These are phyloP conservation scores for Portunus trituberculatus DNA, from an alignment of 1,140 invertebrate genomes.

Conservation along the genomic window DNA sequence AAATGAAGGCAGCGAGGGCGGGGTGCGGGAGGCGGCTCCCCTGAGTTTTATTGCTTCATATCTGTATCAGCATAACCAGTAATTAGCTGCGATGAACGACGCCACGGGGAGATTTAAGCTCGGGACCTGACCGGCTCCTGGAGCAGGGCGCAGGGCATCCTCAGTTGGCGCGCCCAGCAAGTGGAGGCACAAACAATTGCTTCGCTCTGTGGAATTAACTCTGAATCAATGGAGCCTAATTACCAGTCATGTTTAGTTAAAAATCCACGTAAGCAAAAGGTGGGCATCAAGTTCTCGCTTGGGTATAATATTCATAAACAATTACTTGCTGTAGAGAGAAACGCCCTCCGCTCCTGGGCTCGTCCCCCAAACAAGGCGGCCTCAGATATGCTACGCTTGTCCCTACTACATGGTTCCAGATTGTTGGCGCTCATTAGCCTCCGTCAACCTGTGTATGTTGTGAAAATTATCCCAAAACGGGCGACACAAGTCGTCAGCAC, in stretches of 20 bases:
- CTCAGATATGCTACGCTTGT: constrained; percentile 4
- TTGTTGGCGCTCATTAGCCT: constrained; percentile 31
- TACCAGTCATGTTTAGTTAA: not conserved
- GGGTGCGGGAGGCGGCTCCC: constrained; percentile 48
- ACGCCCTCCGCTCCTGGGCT: not conserved
- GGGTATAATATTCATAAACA: constrained; percentile 7
- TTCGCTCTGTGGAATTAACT: not conserved
- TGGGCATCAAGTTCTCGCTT: not conserved
- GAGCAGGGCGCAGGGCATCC: not conserved
- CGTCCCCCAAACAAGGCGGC: constrained; percentile 35
- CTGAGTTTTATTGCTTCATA: constrained; percentile 55
- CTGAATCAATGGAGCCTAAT: not conserved
- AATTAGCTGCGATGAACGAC: constrained; percentile 65
- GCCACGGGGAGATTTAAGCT: not conserved
- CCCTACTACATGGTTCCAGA: constrained; percentile 3
- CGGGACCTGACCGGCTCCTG: constrained; percentile 11
- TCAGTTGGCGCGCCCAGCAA: not conserved
- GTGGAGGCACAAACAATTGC: not conserved
- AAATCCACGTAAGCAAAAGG: not conserved
- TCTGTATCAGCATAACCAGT: constrained; percentile 67
- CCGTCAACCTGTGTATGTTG: constrained; percentile 11
- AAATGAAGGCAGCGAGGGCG: constrained; percentile 36
- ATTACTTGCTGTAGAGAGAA: not conserved
- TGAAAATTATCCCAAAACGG: constrained; percentile 51
- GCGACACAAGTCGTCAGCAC: not conserved